Conservation (phyloP, 2,888 invertebrate species). For the Tinea semifulvella region DNA sequence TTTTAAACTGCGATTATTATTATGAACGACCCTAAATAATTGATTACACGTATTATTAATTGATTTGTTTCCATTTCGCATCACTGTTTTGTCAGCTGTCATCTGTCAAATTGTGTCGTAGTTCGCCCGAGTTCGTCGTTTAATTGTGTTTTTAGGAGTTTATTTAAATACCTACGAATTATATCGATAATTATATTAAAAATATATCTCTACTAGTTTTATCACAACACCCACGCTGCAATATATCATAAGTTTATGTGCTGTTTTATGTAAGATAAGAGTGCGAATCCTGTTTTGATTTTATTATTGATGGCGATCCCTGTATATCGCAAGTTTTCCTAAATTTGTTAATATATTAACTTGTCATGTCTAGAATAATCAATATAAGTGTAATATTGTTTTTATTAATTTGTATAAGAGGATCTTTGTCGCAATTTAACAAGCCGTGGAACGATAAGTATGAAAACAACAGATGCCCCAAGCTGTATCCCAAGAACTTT, state of each 20-base stretch:
- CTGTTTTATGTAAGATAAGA: not conserved
- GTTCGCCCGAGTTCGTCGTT: not conserved
- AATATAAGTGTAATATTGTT: not conserved
- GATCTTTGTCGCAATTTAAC: slow-evolving; percentile 43
- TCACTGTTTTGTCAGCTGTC: not conserved
- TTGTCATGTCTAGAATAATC: not conserved
- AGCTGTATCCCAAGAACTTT: slow-evolving; percentile 63
- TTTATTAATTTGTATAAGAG: slow-evolving; percentile 26
- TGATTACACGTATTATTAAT: too few relatives aligned
- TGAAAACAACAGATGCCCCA: slow-evolving; percentile 61
- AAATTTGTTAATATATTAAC: not conserved
- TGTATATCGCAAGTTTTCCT: not conserved
- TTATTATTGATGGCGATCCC: not conserved
- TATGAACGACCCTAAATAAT: too few relatives aligned
- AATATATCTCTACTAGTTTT: not conserved
- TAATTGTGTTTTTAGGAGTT: not conserved
- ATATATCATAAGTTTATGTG: not conserved
- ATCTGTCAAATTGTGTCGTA: slow-evolving; percentile 1
- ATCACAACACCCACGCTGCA: slow-evolving; percentile 6
- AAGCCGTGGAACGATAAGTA: slow-evolving; percentile 58
- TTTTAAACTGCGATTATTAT: too few relatives aligned
- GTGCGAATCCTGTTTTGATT: slow-evolving; percentile 5
- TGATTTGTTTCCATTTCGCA: too few relatives aligned
- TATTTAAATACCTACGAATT: not conserved
- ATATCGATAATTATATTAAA: slow-evolving; percentile 3